Base-by-base conservation (phyloP, 2,113 vertebrate species). In the Bos indicus region DNA sequence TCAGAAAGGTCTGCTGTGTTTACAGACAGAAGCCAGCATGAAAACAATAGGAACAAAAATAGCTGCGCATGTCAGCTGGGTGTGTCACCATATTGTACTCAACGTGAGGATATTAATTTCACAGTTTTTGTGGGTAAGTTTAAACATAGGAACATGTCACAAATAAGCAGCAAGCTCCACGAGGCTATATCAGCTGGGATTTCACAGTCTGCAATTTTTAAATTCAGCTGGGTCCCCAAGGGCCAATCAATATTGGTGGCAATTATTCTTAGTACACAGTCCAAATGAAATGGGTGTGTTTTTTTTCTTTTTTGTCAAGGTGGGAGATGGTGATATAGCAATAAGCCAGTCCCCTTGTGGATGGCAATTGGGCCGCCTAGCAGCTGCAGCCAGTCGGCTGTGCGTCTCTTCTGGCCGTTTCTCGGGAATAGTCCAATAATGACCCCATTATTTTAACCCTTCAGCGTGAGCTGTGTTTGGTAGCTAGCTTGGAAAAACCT, bases 201-300 rank as follows among this genome's bases (percentile, higher is more conserved):
- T 98, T 98, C 94, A 36, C 95, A n/a, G 95, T 89, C 97, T 95
- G 93, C 19, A 23, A 62, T 97, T 98, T 98, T 98, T 94, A 98
- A 96, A 98, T 97, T 97, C 98, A 97, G 90, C 62, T 0, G 2
- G 67, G 81, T 98, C 99, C 97, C 99, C 54, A 25, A 36, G 90
- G 98, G 71, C 97, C 98, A 98, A 99, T 99, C 99, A 98, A 91
- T 98, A 97, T 90, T 97, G 98, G 91, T 98, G 94, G 94, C 97
- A 98, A 99, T 98, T 98, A 98, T 98, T 98, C 98, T 98, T 95
- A 95, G 96, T 26, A 71, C 71, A 92, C 84, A 87, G 77, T 48
- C 46, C 97, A 96, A 93, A 92, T 74, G 67, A 98, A 98, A 97
- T 40, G 81, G 94, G 77, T 84, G 71, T 10, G 0, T 71, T 12